These are phyloP conservation scores for Pararge aegeria DNA, from an alignment of 1,140 invertebrate genomes.

Conservation along the genomic window DNA sequence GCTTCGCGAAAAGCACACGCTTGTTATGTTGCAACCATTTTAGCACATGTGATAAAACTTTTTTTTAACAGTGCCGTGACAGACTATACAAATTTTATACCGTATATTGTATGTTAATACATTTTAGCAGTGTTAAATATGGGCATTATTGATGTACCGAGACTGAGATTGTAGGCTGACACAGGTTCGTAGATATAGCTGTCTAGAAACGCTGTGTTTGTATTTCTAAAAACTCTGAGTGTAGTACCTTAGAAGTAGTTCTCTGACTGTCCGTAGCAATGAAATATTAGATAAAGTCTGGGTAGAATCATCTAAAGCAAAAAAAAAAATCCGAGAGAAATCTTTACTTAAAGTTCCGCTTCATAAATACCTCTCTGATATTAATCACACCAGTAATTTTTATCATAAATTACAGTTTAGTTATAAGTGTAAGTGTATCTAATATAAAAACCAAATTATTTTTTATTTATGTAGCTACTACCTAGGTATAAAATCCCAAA, in stretches of 20 bases:
- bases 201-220: conserved; percentile 2
- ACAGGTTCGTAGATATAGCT: conserved; percentile 44
- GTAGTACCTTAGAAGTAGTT: neutral
- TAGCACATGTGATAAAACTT: conserved; percentile 56
- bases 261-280: neutral
- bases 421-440: too few species aligned
- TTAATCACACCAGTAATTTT: too few species aligned
- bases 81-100: conserved; percentile 11
- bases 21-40: conserved; percentile 17
- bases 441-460: too few species aligned
- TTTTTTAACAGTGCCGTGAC: conserved; percentile 53
- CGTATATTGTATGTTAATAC: conserved; percentile 21
- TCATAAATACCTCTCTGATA: too few species aligned
- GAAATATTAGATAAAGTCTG: neutral
- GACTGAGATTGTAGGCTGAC: conserved; percentile 44
- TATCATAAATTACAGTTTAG: too few species aligned
- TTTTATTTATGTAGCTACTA: too few species aligned
- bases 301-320: neutral
- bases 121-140: conserved; percentile 33
- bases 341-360: too few species aligned
- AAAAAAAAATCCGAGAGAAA: neutral
- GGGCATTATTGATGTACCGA: conserved; percentile 38
- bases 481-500: too few species aligned
- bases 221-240: conserved; percentile 6
- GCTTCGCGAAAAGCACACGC: conserved; percentile 33